Base-by-base conservation (phyloP, 2,113 vertebrate genomes). In the Ptychochromis oligacanthus region DNA sequence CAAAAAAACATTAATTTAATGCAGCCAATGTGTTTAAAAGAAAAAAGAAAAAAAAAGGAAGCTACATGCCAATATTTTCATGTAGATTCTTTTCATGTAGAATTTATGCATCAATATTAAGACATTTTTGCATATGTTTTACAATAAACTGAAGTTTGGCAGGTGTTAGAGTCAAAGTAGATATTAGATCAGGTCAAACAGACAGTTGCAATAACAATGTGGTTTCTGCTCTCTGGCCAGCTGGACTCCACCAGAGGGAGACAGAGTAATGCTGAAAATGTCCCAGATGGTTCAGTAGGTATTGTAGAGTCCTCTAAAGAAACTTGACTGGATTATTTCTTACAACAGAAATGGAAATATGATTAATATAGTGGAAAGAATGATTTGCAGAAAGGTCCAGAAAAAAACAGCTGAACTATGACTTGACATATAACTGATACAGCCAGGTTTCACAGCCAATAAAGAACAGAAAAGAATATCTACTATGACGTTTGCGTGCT, bases 231-330 rank as follows among this genome's bases (percentile, higher is more conserved):
- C 20, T 9, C 17, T 52, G 20, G 65, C 6, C 24, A 52, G 43
- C 43, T 34, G 15, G 22, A 1, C 1, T n/a, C 84, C 89, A 75
- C 64, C n/a, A 70, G 89, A 87, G 79, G 84, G 87, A 70, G 82
- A 62, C 87, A 87, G 56, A 79, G 59, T 17, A 1, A 74, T 0
- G 14, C 18, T 36, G 64, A 70, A 77, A 55, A 74, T 24, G 40
- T 49, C 22, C 26, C 67, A 22, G 26, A 34, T 10, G 8, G 43
- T 20, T 57, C 1, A 2, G 7, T 20, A 13, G 28, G n/a, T 64
- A 14, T 67, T 20, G 1, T 8, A 4, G 15, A 78, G 34, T 34
- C 18, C 24, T 18, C 14, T 72, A 10, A 28, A 40, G 31, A 61
- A 18, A n/a, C 38, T 79, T 22, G n/a, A 57, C 22, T 40, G 34